phyloP scores from a whole-genome alignment of 2,797 vertebrate genomes.

The Cyclura pinguis region DNA sequence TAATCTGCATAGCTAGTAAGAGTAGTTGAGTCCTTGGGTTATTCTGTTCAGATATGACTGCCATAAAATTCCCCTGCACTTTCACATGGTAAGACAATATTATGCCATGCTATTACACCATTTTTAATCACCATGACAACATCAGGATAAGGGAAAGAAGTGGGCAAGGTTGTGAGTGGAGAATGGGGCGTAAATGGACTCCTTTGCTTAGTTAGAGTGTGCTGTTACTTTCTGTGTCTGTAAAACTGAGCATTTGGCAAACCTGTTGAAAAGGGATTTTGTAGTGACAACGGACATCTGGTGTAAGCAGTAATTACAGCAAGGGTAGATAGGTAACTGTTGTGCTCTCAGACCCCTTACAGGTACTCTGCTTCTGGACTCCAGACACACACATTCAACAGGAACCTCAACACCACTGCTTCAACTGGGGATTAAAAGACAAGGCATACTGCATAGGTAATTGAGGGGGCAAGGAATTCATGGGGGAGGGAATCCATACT shows the following conservation, averaged over 20 bases:
- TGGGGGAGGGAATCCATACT: not conserved
- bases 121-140: not conserved
- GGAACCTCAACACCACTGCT: slow-evolving; percentile 8
- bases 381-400: slow-evolving; percentile 1
- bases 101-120: not conserved
- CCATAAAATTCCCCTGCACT: no score
- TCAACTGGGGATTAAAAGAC: slow-evolving; percentile 24
- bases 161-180: no score
- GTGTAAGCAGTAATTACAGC: not conserved
- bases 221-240: not conserved
- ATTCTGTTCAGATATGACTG: not conserved
- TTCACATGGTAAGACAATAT: not conserved
- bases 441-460: slow-evolving; percentile 28
- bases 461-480: not conserved
- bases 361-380: slow-evolving; percentile 29
- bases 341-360: slow-evolving; percentile 27
- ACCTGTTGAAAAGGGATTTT: not conserved
- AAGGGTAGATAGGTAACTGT: not conserved
- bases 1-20: not conserved
- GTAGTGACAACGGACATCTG: not conserved
- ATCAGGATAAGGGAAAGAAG: not conserved
- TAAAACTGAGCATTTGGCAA: not conserved
- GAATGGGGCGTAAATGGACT: not conserved
- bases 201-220: not conserved
- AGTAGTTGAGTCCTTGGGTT: not conserved